Evolutionary conservation across 2,888 invertebrate species (phyloP).

Genomic region (Piscicola geometra): DNA sequence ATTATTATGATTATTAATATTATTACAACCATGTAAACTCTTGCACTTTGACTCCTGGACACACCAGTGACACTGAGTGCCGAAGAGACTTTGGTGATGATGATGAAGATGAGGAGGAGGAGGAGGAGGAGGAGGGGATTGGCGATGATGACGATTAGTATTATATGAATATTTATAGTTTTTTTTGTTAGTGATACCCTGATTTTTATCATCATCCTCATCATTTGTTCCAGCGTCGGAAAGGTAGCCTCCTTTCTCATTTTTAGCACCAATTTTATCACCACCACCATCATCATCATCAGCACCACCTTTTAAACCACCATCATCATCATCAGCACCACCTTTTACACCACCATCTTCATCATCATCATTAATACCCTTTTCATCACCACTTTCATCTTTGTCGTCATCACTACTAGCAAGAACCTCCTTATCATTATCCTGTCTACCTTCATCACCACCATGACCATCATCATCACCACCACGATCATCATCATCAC

Average conservation of each 20-base stretch:
- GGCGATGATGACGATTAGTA: slow-evolving; percentile 38
- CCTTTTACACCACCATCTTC: too few species aligned
- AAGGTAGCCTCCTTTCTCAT: too few species aligned
- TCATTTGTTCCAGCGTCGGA: neutral
- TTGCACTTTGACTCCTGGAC: slow-evolving; percentile 86
- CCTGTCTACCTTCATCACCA: neutral
- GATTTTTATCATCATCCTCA: neutral
- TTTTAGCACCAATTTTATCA: too few species aligned
- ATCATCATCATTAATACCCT: neutral
- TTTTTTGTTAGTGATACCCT: neutral
- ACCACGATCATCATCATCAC: neutral
- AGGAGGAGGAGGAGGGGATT: too few species aligned
- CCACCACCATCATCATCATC: neutral
- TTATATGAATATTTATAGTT: neutral
- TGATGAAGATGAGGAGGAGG: too few species aligned
- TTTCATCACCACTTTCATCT: neutral
- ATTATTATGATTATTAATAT: too few species aligned
- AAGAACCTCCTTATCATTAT: neutral
- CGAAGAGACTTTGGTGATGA: slow-evolving; percentile 56
- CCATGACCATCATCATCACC: neutral
- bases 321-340: too few species aligned
- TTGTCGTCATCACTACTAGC: neutral
- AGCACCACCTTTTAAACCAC: too few species aligned
- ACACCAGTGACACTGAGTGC: slow-evolving; percentile 72
- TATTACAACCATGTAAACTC: slow-evolving; percentile 76